Base-by-base conservation (phyloP, 1,140 invertebrate genomes). In the Drosophila seguyi region DNA sequence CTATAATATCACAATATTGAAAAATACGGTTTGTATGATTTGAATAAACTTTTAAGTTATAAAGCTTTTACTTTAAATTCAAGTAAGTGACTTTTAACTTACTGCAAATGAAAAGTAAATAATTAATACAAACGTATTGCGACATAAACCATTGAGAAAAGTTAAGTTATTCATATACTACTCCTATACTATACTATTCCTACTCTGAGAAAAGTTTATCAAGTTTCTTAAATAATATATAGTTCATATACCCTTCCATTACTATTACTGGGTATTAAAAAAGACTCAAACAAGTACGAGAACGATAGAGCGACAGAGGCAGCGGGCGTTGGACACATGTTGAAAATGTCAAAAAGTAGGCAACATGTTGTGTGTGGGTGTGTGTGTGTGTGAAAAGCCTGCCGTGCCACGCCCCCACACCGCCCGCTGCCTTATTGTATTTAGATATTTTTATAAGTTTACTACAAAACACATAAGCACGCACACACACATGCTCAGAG, bases 281-380 rank as follows among this genome's bases (percentile, higher is more conserved):
- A 36, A 42, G 47, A 60, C 57, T 52, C 60, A 58, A 36, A 53
- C 29, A 36, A 44, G 62, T 20, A 20, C 4, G 7, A 36, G 18
- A 16, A 53, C 53, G 18, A 38, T 10, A 31, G 27, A 67, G 16
- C 22, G 14, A 47, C 29, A 53, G 53, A 25, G 38, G 34, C 36
- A 20, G 39, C 36, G 65, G 69, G 66, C 83, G 75, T 83, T 66
- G 83, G 84, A 87, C 84, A 87, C 84, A 84, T 88, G 84, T 88
- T 88, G 81, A 88, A 88, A 88, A 90, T 90, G 84, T 88, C 84
- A 88, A 88, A 88, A 88, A 88, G 85, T 88, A 90, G 84, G 84
- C 85, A 88, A 84, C 85, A 84, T 88, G 80, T 81, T 88, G 80
- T 85, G 78, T 47, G 22, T 25, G 25, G n/a, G n/a, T 25, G 25